Evolutionary conservation across 92 coral and sea anemone genomes (phyloP).

Genomic region (Blastomussa wellsi): DNA sequence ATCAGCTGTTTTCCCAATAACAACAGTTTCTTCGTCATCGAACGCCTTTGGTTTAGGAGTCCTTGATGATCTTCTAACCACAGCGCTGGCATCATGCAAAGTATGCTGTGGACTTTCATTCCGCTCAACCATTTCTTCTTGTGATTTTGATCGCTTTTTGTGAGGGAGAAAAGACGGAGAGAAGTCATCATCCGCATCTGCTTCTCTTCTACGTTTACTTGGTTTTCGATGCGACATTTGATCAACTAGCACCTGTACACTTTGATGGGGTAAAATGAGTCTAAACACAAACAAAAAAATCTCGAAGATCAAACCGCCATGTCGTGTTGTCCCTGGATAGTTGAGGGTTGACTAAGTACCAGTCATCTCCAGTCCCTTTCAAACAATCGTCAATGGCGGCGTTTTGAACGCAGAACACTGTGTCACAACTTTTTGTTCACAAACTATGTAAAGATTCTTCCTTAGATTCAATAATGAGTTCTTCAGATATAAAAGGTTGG

Average conservation of each 20-base stretch:
- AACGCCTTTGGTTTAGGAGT: slow-evolving; percentile 93
- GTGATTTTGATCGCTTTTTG: slow-evolving; percentile 46
- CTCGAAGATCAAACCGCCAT: slow-evolving; percentile 4
- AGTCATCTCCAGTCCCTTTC: slow-evolving; percentile 30
- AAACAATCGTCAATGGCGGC: slow-evolving; percentile 50
- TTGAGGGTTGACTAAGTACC: background rate
- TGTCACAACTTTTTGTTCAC: too few relatives aligned
- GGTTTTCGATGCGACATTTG: slow-evolving; percentile 80
- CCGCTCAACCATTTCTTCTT: slow-evolving; percentile 1
- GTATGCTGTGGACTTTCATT: slow-evolving; percentile 1
- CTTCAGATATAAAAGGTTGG: slow-evolving; percentile 33
- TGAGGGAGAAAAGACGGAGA: slow-evolving; percentile 19
- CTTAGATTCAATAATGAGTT: slow-evolving; percentile 1
- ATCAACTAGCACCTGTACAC: background rate
- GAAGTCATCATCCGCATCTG: slow-evolving; percentile 34
- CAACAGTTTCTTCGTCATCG: slow-evolving; percentile 67
- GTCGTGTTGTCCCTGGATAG: background rate
- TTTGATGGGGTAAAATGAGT: background rate
- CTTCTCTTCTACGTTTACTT: slow-evolving; percentile 62
- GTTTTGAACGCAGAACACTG: slow-evolving; percentile 1
- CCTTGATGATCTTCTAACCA: slow-evolving; percentile 86
- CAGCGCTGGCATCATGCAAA: slow-evolving; percentile 16
- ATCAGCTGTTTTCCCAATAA: slow-evolving; percentile 16
- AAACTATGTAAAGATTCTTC: background rate
- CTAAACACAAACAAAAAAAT: background rate